Evolutionary conservation across 2,888 invertebrate species (phyloP).

Genomic region (Trachelus tabidus): DNA sequence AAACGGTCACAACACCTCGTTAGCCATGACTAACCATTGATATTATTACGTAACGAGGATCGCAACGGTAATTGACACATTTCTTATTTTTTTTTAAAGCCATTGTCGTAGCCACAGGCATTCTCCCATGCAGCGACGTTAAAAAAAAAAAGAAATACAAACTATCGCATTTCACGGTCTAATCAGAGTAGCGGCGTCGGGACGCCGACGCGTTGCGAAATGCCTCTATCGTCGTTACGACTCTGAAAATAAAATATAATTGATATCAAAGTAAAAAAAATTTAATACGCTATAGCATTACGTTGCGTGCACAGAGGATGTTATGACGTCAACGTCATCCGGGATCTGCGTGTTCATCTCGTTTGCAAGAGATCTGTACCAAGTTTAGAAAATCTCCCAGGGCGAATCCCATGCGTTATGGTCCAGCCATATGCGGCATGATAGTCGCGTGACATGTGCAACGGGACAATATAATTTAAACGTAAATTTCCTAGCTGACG

Average conservation of each 20-base stretch:
- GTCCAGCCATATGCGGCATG: neutral
- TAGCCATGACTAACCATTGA: constrained; percentile 17
- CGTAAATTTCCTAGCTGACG: neutral
- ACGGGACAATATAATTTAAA: constrained; percentile 2
- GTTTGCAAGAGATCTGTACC: neutral
- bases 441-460: neutral
- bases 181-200: neutral
- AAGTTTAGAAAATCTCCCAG: neutral
- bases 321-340: neutral
- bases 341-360: neutral
- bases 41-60: constrained; percentile 10
- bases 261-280: neutral
- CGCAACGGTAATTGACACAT: constrained; percentile 2
- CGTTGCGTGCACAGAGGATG: neutral
- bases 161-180: neutral
- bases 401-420: neutral
- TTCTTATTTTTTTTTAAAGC: neutral
- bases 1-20: constrained; percentile 14
- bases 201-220: neutral
- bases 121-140: neutral
- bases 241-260: neutral
- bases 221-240: neutral
- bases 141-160: neutral
- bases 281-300: neutral
- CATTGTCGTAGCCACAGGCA: neutral